Conservation (phyloP, 2,113 vertebrate species). For the Calypte anna region DNA sequence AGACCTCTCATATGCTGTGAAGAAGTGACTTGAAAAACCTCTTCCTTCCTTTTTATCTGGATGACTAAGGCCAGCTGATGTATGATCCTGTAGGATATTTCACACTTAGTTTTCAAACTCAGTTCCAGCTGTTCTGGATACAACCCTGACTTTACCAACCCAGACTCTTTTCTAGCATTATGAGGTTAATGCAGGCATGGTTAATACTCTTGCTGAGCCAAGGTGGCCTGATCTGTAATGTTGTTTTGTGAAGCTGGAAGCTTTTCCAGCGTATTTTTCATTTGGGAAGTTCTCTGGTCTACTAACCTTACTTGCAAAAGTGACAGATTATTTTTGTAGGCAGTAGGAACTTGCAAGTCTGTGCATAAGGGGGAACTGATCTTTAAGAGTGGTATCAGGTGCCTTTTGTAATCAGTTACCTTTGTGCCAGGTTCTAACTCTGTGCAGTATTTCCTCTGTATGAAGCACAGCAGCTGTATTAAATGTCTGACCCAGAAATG, state of each 20-base stretch:
- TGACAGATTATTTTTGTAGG: not conserved
- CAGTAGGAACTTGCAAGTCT: not conserved
- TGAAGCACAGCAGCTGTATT: not conserved
- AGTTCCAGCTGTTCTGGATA: not conserved
- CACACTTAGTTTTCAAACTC: slow-evolving; percentile 4
- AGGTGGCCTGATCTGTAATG: not conserved
- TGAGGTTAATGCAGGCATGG: not conserved
- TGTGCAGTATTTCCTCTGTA: not conserved
- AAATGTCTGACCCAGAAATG: not conserved
- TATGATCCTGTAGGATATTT: not conserved
- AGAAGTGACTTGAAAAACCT: slow-evolving; percentile 9
- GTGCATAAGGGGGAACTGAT: not conserved
- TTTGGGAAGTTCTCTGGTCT: not conserved
- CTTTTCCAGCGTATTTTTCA: not conserved
- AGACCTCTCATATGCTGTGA: not conserved
- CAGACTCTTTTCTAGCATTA: not conserved
- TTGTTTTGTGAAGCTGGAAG: not conserved
- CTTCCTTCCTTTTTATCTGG: not conserved
- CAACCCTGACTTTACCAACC: not conserved
- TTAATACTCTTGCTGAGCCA: not conserved
- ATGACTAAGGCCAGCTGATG: not conserved
- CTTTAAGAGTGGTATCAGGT: not conserved
- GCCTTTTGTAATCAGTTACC: not conserved
- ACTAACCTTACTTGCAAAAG: not conserved
- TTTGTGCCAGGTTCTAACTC: not conserved